These are phyloP conservation scores for Amorpha juglandis DNA, from an alignment of 2,888 invertebrate species.

Conservation along the genomic window DNA sequence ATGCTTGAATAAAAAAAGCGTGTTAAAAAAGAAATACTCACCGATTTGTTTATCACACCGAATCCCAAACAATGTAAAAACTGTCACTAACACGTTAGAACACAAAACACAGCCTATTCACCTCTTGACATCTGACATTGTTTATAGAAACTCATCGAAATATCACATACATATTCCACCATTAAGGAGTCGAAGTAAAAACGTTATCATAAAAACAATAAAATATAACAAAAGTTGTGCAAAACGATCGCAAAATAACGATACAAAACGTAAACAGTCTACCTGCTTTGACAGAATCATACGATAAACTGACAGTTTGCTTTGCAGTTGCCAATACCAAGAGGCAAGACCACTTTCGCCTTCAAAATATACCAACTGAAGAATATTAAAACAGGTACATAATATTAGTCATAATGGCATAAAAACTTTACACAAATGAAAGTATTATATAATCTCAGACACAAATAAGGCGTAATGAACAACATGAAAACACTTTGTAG, in stretches of 20 bases:
- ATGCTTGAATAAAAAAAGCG: constrained; percentile 48
- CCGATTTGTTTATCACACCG: constrained; percentile 78
- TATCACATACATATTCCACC: constrained; percentile 69
- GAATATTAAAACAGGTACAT: constrained; percentile 3
- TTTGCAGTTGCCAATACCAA: constrained; percentile 66
- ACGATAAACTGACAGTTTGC: constrained; percentile 72
- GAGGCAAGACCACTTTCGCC: constrained; percentile 64
- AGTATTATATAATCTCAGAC: neutral
- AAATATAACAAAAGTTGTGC: constrained; percentile 76
- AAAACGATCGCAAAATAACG: constrained; percentile 81
- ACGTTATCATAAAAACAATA: constrained; percentile 77
- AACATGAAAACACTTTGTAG: too few relatives aligned
- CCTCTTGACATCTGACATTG: constrained; percentile 83
- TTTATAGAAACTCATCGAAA: constrained; percentile 58
- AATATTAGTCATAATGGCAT: neutral
- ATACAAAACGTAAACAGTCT: constrained; percentile 83
- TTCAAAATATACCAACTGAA: constrained; percentile 44
- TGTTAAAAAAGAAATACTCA: constrained; percentile 73
- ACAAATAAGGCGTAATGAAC: too few relatives aligned
- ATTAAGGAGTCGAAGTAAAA: constrained; percentile 66
- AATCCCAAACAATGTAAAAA: constrained; percentile 81
- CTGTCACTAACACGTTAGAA: constrained; percentile 78
- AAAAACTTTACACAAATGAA: neutral
- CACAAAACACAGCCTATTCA: constrained; percentile 79
- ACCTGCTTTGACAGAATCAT: constrained; percentile 81